Conservation (phyloP, 2,888 invertebrate species). For the Anagyrus pseudococci region DNA sequence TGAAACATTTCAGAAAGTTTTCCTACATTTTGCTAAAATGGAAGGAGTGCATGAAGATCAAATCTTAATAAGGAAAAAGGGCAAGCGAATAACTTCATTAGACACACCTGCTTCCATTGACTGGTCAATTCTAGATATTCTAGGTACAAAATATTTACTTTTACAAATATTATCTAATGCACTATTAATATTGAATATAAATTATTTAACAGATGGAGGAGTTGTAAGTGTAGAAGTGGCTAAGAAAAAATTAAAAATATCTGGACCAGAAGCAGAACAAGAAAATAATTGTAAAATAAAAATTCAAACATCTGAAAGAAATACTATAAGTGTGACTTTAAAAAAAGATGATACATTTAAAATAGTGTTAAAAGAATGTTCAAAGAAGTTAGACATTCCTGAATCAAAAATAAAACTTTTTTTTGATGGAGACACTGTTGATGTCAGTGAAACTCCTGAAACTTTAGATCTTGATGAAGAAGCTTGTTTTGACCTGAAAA, state of each 20-base stretch:
- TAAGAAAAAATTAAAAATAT: constrained; percentile 21
- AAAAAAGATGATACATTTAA: constrained; percentile 45
- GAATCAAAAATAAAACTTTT: constrained; percentile 49
- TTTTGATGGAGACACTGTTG: constrained; percentile 53
- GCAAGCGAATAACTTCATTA: constrained; percentile 43
- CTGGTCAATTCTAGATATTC: constrained; percentile 52
- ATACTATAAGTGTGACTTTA: constrained; percentile 43
- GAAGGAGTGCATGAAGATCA: constrained; percentile 49
- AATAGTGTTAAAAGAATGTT: constrained; percentile 44
- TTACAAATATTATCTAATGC: constrained; percentile 2
- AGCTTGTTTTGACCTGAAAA: constrained; percentile 53
- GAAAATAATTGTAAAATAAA: constrained; percentile 48
- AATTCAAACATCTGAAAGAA: constrained; percentile 50
- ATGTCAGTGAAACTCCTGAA: constrained; percentile 50
- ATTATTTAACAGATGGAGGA: constrained; percentile 47
- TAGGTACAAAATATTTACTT: constrained; percentile 44
- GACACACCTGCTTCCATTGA: constrained; percentile 52
- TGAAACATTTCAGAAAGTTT: constrained; percentile 49
- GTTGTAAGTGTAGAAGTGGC: constrained; percentile 42
- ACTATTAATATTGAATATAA: neutral
- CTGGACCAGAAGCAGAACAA: neutral
- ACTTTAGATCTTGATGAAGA: constrained; percentile 53
- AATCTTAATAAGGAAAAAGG: constrained; percentile 48
- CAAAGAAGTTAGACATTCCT: constrained; percentile 44
- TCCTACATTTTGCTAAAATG: constrained; percentile 49